Percentiles rank a stretch among this genome's conserved stretches.
phyloP scores from a whole-genome alignment of 2,888 invertebrate genomes.

The Lasioglossum zephyrum region DNA sequence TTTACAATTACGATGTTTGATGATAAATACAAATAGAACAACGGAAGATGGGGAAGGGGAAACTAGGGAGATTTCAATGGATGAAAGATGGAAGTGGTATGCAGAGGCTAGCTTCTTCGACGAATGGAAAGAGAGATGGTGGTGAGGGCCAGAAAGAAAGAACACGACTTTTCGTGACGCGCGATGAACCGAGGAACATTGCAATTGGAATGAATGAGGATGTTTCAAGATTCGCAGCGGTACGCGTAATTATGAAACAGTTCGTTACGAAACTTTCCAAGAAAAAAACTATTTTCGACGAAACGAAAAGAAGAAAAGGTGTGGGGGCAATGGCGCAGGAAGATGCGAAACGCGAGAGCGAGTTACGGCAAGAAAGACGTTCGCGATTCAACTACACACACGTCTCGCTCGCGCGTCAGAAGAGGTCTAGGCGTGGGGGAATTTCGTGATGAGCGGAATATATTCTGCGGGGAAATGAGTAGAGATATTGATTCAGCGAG shows the following conservation, averaged over 20 bases:
- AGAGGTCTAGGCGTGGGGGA: background rate
- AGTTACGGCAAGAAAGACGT: constrained; percentile 11
- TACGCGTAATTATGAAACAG: constrained; percentile 20
- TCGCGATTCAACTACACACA: background rate
- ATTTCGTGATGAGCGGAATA: constrained; percentile 11
- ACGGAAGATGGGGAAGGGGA: constrained; percentile 78
- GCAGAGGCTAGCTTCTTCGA: constrained; percentile 38
- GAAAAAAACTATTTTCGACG: background rate
- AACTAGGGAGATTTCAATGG: constrained; percentile 56
- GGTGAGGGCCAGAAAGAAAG: background rate
- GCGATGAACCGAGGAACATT: constrained; percentile 16
- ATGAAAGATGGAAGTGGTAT: constrained; percentile 46
- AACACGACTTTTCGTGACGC: background rate
- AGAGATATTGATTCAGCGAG: constrained; percentile 18
- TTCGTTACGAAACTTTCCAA: constrained; percentile 14
- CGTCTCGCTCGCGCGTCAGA: background rate
- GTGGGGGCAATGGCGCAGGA: constrained; percentile 25
- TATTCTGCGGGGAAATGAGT: constrained; percentile 5
- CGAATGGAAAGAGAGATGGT: background rate
- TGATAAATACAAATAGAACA: constrained; percentile 85
- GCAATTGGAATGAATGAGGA: constrained; percentile 45
- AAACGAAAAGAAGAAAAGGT: constrained; percentile 11
- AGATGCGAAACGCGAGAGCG: constrained; percentile 23
- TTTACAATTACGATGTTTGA: constrained; percentile 85
- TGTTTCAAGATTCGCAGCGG: constrained; percentile 28